Percentiles rank a stretch among this genome's conserved stretches.
phyloP scores from a whole-genome alignment of 2,113 vertebrate species.

The Alces alces region DNA sequence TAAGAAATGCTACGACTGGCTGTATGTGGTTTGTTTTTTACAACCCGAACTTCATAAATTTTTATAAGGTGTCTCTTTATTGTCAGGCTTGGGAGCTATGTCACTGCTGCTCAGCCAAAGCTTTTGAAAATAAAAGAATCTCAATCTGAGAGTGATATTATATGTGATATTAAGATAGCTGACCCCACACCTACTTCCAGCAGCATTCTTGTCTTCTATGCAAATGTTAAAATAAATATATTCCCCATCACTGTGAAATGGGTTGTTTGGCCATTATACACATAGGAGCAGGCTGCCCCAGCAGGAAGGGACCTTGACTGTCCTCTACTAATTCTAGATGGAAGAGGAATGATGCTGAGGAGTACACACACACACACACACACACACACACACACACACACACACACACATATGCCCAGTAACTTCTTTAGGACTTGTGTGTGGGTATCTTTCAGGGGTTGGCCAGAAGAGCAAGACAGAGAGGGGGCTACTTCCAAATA shows the following conservation, averaged over 20 bases:
- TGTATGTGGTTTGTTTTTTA: slow-evolving; percentile 57
- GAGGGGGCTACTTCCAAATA: not conserved
- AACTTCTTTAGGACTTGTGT: not conserved
- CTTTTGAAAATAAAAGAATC: slow-evolving; percentile 32
- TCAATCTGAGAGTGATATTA: not conserved
- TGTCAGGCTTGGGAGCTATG: slow-evolving; percentile 28
- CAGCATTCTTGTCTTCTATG: not conserved
- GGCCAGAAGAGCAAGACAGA: not conserved
- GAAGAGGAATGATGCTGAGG: not conserved
- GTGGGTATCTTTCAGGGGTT: not conserved
- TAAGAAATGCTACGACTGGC: slow-evolving; percentile 30
- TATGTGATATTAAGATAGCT: not conserved
- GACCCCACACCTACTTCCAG: not conserved
- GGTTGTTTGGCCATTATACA: not conserved
- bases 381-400: not conserved
- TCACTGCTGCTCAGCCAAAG: slow-evolving; percentile 21
- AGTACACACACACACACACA: not conserved
- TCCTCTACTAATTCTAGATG: not conserved
- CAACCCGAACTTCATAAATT: slow-evolving; percentile 67
- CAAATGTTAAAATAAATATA: slow-evolving; percentile 11
- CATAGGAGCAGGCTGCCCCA: not conserved
- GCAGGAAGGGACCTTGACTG: not conserved
- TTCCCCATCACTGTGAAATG: not conserved
- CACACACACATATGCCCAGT: not conserved
- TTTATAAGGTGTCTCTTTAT: slow-evolving; percentile 66